Evolutionary conservation across 2,888 invertebrate genomes (phyloP), one percentile per base, ranked within the genome.

Genomic region (Trichopria drosophilae): DNA sequence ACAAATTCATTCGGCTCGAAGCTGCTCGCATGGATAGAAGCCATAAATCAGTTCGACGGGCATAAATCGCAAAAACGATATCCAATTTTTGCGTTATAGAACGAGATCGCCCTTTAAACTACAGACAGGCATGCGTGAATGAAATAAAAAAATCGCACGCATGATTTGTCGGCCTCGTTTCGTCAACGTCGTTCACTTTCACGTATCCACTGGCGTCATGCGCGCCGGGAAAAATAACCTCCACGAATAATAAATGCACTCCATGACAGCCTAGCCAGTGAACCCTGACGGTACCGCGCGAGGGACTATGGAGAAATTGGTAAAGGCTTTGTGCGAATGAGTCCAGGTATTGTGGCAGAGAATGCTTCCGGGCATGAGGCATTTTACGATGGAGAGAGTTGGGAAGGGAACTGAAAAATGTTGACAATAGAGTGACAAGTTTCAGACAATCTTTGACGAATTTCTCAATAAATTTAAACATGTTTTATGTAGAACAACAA

Each of bases 261-360:
- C 48, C 52, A 58, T 62, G 61, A 59, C 53, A 46, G 37, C 52
- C 45, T 39, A 56, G 45, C 51, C 57, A 49, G 46, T 48, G 54
- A 55, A 52, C 51, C 49, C 51, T 55, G 54, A 22, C 48, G 50
- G 47, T 45, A 35, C 50, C 52, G 53, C 37, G 34, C 43, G 39
- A 50, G 45, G 19, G 47, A 48, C 35, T 49, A 55, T 44, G 50
- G 52, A 50, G 53, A 49, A 58, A 58, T 57, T 48, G 50, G 41
- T 45, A 51, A 48, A 23, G 46, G 41, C 43, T 37, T 56, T 34
- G 32, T 23, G 43, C 51, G 53, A 50, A 49, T 49, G 40, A 53
- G 37, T 46, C 43, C 16, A 32, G 42, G 50, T 46, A 37, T 26
- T 48, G 43, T 53, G 47, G 44, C 43, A 29, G 32, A 39, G 31